These are phyloP conservation scores for Heliconius himera DNA, from an alignment of 1,140 invertebrate genomes.

Conservation along the genomic window DNA sequence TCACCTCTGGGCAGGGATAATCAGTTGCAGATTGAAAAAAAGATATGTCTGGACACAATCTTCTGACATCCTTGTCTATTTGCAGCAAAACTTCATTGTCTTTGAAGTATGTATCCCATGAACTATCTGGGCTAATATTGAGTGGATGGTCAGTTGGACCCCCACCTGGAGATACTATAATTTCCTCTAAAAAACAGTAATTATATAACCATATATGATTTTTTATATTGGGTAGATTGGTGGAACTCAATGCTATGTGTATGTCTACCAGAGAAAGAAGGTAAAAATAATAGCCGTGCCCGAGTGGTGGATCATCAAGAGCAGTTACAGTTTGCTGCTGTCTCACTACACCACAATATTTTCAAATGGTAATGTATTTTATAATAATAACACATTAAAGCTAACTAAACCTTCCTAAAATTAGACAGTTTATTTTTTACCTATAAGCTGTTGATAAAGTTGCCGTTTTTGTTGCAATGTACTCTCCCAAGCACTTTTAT, in stretches of 20 bases:
- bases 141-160: conserved; percentile 91
- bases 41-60: conserved; percentile 97
- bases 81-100: conserved; percentile 98
- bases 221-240: neutral
- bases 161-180: conserved; percentile 89
- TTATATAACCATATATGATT: too few species aligned
- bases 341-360: too few species aligned
- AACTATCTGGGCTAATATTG: conserved; percentile 95
- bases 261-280: too few species aligned
- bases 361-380: neutral
- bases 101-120: conserved; percentile 95
- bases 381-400: too few species aligned
- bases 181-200: conserved; percentile 84
- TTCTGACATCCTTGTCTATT: conserved; percentile 98
- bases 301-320: too few species aligned
- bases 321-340: too few species aligned
- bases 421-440: conserved; percentile 71
- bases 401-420: neutral
- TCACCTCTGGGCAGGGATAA: conserved; percentile 90
- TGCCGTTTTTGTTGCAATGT: conserved; percentile 87
- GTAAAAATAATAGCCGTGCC: too few species aligned
- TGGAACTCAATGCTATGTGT: too few species aligned
- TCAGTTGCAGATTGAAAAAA: conserved; percentile 97
- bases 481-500: conserved; percentile 84
- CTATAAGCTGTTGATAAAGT: conserved; percentile 92